Base-by-base conservation (phyloP, 2,888 invertebrate genomes). In the Protonemura montana region DNA sequence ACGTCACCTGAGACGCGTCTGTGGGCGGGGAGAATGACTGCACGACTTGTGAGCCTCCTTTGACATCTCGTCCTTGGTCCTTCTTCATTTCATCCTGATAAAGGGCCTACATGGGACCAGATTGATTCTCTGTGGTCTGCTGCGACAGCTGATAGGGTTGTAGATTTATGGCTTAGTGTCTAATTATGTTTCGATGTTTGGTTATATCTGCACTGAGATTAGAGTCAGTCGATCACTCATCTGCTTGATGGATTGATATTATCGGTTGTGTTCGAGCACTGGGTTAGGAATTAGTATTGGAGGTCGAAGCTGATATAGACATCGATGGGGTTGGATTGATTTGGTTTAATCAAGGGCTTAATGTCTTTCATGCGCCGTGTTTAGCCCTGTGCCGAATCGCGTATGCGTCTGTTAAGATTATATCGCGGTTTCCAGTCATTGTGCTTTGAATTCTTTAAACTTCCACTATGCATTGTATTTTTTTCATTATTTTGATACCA, bases 161-260 rank as follows among this genome's bases (percentile, higher is more conserved):
- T 59, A 59, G 59, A 59, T 59, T 59, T 59, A 59, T 59, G 59
- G 59, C 59, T 59, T 59, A 59, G 59, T 21, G 59, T 59, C 59
- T 59, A 59, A 59, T 59, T 59, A 59, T 59, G 59, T 59, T 59
- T 59, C 59, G 59, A 59, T 59, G 59, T 59, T 59, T 59, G 59
- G 59, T 59, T 59, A 59, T 59, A 59, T 59, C 59, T 21, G 59
- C 59, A 59, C 35, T 59, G 59, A 59, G 59, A 59, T 59, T 59
- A 59, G 59, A 21, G 59, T 21, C 59, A 21, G 3, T 59, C 59
- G 59, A 59, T 59, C 59, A 59, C 59, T 59, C 59, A 59, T 59
- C 59, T 59, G 59, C 21, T 59, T 59, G 59, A 59, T 59, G 59
- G 59, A 59, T 59, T 59, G 59, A 59, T 59, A 59, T 59, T 59